Base-by-base conservation (phyloP, 2,113 vertebrate species). In the Melanotaenia duboulayi region DNA sequence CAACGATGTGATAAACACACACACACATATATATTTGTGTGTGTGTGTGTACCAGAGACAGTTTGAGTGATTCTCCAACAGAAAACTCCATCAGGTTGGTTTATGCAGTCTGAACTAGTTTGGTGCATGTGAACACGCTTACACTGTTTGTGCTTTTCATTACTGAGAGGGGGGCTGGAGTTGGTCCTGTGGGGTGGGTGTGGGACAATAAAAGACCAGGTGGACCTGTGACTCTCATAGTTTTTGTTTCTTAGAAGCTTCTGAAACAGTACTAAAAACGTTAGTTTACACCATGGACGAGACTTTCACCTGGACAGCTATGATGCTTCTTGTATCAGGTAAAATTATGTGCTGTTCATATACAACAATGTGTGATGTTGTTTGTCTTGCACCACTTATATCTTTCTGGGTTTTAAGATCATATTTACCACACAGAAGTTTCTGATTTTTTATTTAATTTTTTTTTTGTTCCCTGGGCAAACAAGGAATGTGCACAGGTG, bases 311-410 rank as follows among this genome's bases (percentile, higher is more conserved):
- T 14, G 14, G 23, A 44, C 59, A 6, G 64, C 66, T 1, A 16
- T 82, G 54, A 11, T 78, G 11, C 65, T 88, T 11, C 2, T 76
- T 55, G 55, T 86, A 64, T 54, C 73, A 81, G 87, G 88, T 92
- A 51, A 23, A 72, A 2, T 42, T 4, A 42, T 9, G 6, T 70
- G 1, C 24, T 44, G 2, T 44, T 40, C 0, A 6, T 6, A 23
- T 65, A 10, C 20, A 19, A 51, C 28, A 44, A 17, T 3, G 14
- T 5, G 14, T 12, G 4, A 46, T 32, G n/a, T 32, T 2, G 44
- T 22, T 25, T 4, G 25, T 40, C 23, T 66, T 25, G 10, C 24
- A 19, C 24, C 9, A 1, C 1, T 8, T 23, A 14, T 13, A 23
- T 42, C 20, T 62, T 19, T 2, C 42, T 25, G 16, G 24, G 4